Conservation (phyloP, 1,140 invertebrate species). For the Drosophila pectinifera region DNA sequence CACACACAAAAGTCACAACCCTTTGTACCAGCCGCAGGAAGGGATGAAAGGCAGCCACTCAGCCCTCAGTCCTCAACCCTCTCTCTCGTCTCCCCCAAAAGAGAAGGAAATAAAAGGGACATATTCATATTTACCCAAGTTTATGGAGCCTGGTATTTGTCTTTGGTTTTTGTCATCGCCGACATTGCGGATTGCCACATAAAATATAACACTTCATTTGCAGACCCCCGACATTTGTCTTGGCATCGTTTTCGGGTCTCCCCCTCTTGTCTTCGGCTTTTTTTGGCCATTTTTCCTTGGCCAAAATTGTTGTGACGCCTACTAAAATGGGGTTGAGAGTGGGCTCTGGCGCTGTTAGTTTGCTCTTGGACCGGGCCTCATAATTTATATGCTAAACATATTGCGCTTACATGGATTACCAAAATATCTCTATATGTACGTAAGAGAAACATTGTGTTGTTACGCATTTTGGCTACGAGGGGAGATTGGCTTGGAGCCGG, state of each 20-base stretch:
- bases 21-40: slow-evolving; percentile 46
- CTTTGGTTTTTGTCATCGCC: slow-evolving; percentile 54
- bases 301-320: slow-evolving; percentile 63
- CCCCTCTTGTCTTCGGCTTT: slow-evolving; percentile 6
- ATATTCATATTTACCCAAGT: slow-evolving; percentile 82
- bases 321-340: slow-evolving; percentile 22
- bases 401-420: slow-evolving; percentile 73
- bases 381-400: slow-evolving; percentile 83
- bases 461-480: slow-evolving; percentile 32
- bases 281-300: slow-evolving; percentile 39
- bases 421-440: slow-evolving; percentile 29
- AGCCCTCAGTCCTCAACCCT: slow-evolving; percentile 31
- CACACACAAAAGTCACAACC: slow-evolving; percentile 76
- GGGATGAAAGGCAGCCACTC: slow-evolving; percentile 2
- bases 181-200: slow-evolving; percentile 67
- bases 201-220: slow-evolving; percentile 81
- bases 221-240: slow-evolving; percentile 42
- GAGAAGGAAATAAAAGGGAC: slow-evolving; percentile 19
- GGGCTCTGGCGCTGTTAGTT: slow-evolving; percentile 23
- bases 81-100: background rate
- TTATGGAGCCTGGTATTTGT: slow-evolving; percentile 70
- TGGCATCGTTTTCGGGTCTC: slow-evolving; percentile 9
- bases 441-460: slow-evolving; percentile 14
- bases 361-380: slow-evolving; percentile 46
- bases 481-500: too few relatives aligned